Evolutionary conservation across 1,140 invertebrate genomes (phyloP), one percentile per base, ranked within the genome.

Genomic region (Apocrypta bakeri): DNA sequence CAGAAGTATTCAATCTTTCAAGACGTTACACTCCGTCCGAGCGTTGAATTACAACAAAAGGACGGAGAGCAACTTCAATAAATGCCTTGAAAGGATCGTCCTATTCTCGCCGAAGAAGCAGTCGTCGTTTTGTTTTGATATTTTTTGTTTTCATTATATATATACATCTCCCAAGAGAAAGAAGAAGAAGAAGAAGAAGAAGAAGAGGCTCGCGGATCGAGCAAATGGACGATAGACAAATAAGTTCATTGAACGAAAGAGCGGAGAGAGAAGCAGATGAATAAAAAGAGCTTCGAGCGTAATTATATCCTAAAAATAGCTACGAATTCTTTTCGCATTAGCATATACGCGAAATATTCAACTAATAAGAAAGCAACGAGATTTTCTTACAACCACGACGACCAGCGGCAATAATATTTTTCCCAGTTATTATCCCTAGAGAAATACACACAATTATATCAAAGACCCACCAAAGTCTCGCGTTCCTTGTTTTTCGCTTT

Each of bases 1-100:
- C 71, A 81, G 48, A 56, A 81, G 71, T 75, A 64, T 75, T 81
- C 72, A 81, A 81, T 68, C 71, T 74, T 81, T 66, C 72, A 48
- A 81, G 61, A 48, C 37, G 71, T 61, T 75, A 25, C n/a, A n/a
- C 6, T 17, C 24, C 1, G n/a, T 63, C 68, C 29, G 56, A 8
- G 27, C 33, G 29, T 37, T 72, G 68, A 79, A 72, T 79, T 33
- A 17, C 31, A 76, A 74, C 79, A 81, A 81, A 81, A 74, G 71
- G 12, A 69, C 64, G 14, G 42, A 61, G 72, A 61, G 72, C 77
- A 73, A 74, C 71, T 74, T 56, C 56, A 81, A 81, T 75, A 81
- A 75, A 74, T 75, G 69, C 29, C 42, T 24, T 66, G 79, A 75
- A 81, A 75, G 31, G 79, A 74, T 81, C 71, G 71, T 75, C 56